Evolutionary conservation across 2,888 invertebrate species (phyloP).

Genomic region (Lomographa bimaculata): DNA sequence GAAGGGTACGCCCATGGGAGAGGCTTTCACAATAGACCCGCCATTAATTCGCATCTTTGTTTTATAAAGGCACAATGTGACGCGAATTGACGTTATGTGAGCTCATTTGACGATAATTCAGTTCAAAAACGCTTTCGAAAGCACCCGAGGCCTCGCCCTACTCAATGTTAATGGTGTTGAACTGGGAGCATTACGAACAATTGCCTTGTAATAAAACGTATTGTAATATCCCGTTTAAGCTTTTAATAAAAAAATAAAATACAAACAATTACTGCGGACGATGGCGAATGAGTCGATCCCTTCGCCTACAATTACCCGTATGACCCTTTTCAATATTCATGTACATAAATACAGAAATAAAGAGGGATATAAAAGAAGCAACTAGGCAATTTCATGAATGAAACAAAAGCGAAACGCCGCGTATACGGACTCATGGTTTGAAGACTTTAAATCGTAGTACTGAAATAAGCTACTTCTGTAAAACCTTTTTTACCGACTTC

Average conservation of each 20-base stretch:
- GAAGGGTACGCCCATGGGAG: constrained; percentile 77
- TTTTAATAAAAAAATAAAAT: constrained; percentile 29
- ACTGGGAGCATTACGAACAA: constrained; percentile 31
- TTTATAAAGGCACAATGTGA: constrained; percentile 76
- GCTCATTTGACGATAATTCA: constrained; percentile 70
- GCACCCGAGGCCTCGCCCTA: constrained; percentile 23
- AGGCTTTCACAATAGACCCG: constrained; percentile 75
- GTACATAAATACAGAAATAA: constrained; percentile 29
- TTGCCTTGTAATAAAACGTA: constrained; percentile 35
- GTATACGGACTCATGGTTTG: constrained; percentile 38
- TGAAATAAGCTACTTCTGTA: too few relatives aligned
- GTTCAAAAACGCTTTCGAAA: constrained; percentile 49
- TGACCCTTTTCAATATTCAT: constrained; percentile 35
- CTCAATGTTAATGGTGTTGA: constrained; percentile 28
- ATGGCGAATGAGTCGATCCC: constrained; percentile 27
- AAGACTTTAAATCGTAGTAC: too few relatives aligned
- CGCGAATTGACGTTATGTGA: constrained; percentile 71
- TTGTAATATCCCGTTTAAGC: constrained; percentile 30
- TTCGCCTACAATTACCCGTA: constrained; percentile 32
- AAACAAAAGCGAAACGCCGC: constrained; percentile 21
- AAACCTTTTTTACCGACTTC: too few relatives aligned
- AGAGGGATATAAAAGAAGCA: constrained; percentile 12
- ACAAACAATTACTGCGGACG: constrained; percentile 19
- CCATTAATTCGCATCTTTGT: constrained; percentile 82
- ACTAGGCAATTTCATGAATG: constrained; percentile 27